Evolutionary conservation across 2,113 vertebrate species (phyloP), one percentile per base, ranked within the genome.

Genomic region (Anarrhichthys ocellatus): DNA sequence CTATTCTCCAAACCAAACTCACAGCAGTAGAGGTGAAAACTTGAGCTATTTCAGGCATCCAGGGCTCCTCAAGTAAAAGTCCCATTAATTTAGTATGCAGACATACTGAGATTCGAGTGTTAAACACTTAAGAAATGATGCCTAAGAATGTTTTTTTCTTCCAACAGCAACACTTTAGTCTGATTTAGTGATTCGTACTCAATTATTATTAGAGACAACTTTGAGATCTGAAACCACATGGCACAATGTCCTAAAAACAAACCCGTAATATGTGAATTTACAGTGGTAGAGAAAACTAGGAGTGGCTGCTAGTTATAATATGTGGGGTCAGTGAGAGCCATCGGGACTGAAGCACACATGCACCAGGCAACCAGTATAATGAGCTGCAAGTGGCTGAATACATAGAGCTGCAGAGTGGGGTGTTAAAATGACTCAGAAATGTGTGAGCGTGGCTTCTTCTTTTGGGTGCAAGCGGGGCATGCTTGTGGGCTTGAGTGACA

Each of bases 371-470:
- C 61, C 74, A 87, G 78, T 89, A 86, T 85, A 82, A 87, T 84
- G 81, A 88, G 80, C 70, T 86, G 81, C 52, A 83, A 91, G 86
- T 90, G 76, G 81, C 72, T 83, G 81, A 69, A 89, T 88, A 87
- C 77, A 79, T 9, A 9, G 73, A 76, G 70, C 68, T 36, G 48
- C 54, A 42, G 65, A 83, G 62, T 40, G 65, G 75, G 77, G 73
- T 87, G 84, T 76, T 83, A 62, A 89, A 87, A 85, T 79, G 14
- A 72, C 78, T 84, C 59, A 27, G 66, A 63, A 84, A 81, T 65
- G 64, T 66, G 71, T 69, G 79, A 68, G 73, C 59, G 80, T 64
- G 70, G 42, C 56, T 80, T 78, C 27, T 52, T 76, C 34, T 82
- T 46, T 76, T 90, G 74, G 73, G 76, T 81, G 68, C 73, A 66